Conservation (phyloP, 2,113 vertebrate genomes). For the Psilopsiagon aymara region DNA sequence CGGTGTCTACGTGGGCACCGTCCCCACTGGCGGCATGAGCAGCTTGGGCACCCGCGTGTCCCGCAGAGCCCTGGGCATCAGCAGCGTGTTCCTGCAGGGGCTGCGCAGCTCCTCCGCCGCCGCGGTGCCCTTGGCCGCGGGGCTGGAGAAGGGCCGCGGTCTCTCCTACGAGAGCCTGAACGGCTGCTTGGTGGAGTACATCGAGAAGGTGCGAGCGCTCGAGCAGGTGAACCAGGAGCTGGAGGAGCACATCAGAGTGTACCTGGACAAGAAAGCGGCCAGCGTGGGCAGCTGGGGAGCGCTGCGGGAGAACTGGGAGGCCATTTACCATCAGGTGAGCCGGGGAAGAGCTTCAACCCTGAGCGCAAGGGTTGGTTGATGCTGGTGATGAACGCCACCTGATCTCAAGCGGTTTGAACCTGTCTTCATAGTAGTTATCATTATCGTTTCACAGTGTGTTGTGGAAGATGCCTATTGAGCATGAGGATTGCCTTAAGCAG, state of each 20-base stretch:
- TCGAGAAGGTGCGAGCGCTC: conserved; percentile 88
- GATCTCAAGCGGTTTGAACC: neutral
- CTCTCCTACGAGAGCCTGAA: conserved; percentile 79
- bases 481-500: neutral
- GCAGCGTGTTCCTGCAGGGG: conserved; percentile 92
- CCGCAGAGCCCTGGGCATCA: conserved; percentile 91
- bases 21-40: conserved; percentile 68
- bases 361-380: neutral
- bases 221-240: conserved; percentile 91
- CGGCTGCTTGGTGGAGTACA: conserved; percentile 87
- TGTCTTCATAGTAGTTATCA: neutral
- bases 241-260: conserved; percentile 86
- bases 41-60: conserved; percentile 86
- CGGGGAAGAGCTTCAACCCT: neutral
- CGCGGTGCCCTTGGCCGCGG: conserved; percentile 69
- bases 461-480: neutral
- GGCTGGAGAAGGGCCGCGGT: conserved; percentile 68
- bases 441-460: neutral
- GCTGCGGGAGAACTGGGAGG: conserved; percentile 84
- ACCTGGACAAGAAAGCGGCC: conserved; percentile 85
- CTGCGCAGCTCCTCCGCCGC: conserved; percentile 83
- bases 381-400: neutral
- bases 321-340: conserved; percentile 88
- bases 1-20: conserved; percentile 82
- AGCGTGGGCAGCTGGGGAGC: conserved; percentile 81